Conservation (phyloP, 2,797 vertebrate species). For the Naso thynnoides region DNA sequence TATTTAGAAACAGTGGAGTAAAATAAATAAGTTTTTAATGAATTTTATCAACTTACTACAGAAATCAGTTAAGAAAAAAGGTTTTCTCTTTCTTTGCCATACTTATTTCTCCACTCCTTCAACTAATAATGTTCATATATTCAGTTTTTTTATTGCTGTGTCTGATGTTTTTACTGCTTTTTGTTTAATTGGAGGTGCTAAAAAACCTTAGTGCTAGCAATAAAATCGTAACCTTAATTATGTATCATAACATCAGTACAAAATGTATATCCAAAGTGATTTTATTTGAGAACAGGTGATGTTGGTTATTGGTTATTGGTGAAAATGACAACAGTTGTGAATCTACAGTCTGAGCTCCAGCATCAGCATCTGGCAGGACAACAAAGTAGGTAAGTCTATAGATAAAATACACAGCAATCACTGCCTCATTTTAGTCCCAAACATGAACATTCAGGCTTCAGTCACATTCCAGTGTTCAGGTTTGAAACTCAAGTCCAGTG, state of each 20-base stretch:
- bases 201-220: background rate
- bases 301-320: background rate
- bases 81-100: background rate
- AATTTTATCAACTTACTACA: background rate
- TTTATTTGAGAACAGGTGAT: slow-evolving; percentile 11
- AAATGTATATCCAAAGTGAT: slow-evolving; percentile 2
- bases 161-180: background rate
- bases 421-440: slow-evolving; percentile 27
- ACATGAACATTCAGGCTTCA: slow-evolving; percentile 31
- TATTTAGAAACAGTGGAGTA: background rate
- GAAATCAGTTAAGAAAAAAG: background rate
- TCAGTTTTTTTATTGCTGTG: background rate
- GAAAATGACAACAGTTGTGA: background rate
- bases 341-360: background rate
- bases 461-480: slow-evolving; percentile 63
- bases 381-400: slow-evolving; percentile 26
- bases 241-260: background rate
- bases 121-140: too few relatives aligned
- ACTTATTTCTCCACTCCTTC: background rate
- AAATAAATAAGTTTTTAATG: background rate
- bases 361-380: background rate
- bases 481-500: slow-evolving; percentile 45
- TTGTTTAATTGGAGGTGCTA: background rate
- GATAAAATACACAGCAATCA: slow-evolving; percentile 10
- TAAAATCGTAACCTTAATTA: background rate